Conservation (phyloP, 1,140 invertebrate species). For the Caenorhabditis latens region DNA sequence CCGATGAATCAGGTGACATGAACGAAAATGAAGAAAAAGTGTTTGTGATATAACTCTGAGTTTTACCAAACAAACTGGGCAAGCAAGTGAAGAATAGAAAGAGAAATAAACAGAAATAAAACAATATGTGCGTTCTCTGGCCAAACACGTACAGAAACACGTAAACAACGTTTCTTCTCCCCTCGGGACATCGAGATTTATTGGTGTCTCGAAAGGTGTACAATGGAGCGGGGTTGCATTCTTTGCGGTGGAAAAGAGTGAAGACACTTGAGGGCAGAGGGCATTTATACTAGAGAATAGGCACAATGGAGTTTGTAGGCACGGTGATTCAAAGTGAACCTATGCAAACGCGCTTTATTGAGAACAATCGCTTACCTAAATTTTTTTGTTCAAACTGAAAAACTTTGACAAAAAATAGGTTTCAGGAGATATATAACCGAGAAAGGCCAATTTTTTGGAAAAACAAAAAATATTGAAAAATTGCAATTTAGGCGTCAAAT, state of each 20-base stretch:
- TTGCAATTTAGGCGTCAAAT: too few species aligned
- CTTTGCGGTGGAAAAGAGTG: neutral
- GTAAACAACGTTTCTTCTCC: neutral
- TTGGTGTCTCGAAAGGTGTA: neutral
- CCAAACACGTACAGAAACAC: neutral
- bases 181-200: neutral
- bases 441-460: too few species aligned
- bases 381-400: too few species aligned
- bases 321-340: too few species aligned
- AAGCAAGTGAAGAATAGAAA: neutral
- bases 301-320: neutral
- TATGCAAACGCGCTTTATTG: too few species aligned
- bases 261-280: neutral
- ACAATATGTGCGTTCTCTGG: conserved; percentile 18
- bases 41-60: neutral
- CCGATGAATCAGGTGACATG: conserved; percentile 10
- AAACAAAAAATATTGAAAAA: too few species aligned
- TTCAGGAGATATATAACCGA: too few species aligned
- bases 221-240: neutral
- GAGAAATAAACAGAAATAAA: neutral
- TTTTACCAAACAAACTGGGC: conserved; percentile 6
- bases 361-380: too few species aligned
- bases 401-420: too few species aligned
- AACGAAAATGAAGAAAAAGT: neutral
- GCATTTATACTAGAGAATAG: neutral